These are phyloP conservation scores for Lerista edwardsae DNA, from an alignment of 2,797 vertebrate genomes.

Conservation along the genomic window DNA sequence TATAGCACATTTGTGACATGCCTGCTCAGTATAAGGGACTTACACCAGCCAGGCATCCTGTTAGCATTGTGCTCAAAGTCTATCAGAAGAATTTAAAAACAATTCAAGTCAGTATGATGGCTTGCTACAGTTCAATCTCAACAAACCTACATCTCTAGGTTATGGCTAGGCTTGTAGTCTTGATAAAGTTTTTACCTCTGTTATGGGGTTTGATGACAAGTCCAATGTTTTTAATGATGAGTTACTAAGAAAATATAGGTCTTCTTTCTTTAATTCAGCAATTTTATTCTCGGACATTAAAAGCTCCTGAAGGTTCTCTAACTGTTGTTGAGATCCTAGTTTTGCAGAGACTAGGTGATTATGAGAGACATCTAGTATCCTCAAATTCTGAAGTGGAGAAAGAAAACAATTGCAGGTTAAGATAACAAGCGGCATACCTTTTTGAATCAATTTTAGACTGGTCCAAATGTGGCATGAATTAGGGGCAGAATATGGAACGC, in stretches of 20 bases:
- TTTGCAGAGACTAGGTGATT: slow-evolving; percentile 84
- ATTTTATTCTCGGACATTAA: slow-evolving; percentile 81
- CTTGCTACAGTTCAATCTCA: not conserved
- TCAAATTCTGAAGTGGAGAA: slow-evolving; percentile 80
- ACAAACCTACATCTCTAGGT: not conserved
- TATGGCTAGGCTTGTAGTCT: not conserved
- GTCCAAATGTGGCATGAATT: slow-evolving; percentile 22
- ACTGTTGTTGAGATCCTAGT: slow-evolving; percentile 82
- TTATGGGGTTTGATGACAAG: slow-evolving; percentile 84
- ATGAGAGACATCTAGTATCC: slow-evolving; percentile 85
- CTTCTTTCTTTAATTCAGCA: slow-evolving; percentile 76
- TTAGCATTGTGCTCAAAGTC: too few species aligned
- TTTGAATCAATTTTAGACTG: not conserved
- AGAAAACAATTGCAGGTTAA: slow-evolving; percentile 8
- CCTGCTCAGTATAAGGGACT: too few species aligned
- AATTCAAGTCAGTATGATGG: not conserved
- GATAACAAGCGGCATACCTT: not conserved
- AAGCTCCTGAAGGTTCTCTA: slow-evolving; percentile 84
- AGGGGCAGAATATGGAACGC: not conserved
- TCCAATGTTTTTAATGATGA: slow-evolving; percentile 83
- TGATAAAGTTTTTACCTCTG: slow-evolving; percentile 80
- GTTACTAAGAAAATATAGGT: slow-evolving; percentile 84
- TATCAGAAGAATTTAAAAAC: not conserved
- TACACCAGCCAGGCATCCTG: too few species aligned
- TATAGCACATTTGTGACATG: too few species aligned